Evolutionary conservation across 2,888 invertebrate species (phyloP), one percentile per base, ranked within the genome.

Genomic region (Ypsolopha sequella): DNA sequence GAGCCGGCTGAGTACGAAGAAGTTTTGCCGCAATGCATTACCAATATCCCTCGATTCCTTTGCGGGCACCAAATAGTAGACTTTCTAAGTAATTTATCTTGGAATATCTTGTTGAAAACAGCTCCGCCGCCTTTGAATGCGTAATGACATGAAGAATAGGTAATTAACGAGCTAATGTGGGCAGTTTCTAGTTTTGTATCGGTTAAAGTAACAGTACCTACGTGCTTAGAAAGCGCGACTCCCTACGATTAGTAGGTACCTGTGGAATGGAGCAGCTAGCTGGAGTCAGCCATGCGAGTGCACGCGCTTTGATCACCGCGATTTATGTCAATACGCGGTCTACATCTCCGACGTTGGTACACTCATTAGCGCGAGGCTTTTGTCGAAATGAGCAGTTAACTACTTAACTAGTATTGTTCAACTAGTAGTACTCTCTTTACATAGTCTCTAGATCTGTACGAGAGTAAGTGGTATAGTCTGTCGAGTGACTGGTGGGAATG

Each of bases 211-310:
- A 24, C 50, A 48, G 58, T 56, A 68, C 66, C 60, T 62, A 60
- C 65, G 68, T 66, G 69, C 56, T 64, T 66, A 73, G 73, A 73
- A 73, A 73, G 73, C 72, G 73, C 65, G 64, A 66, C 68, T 63
- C 62, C 53, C 55, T 57, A 53, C 51, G 49, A 38, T 36, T 36
- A 48, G 38, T n/a, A 36, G 48, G 48, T 38, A 48, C 38, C 24
- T 9, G 14, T 48, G 48, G 38, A 38, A 33, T 48, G 10, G 46
- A n/a, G n/a, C 35, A 13, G 35, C 35, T 11, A 14, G 6, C 43
- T 8, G 13, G 43, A 43, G 41, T 11, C 14, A 39, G n/a, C 39
- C 39, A 38, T 7, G 39, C 54, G 55, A 56, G 51, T 50, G 51
- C 52, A 53, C 51, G 53, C 48, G 55, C 68, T 68, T 68, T 65